These are phyloP conservation scores for Drosophila busckii DNA, from an alignment of 1,140 invertebrate species.

Conservation along the genomic window DNA sequence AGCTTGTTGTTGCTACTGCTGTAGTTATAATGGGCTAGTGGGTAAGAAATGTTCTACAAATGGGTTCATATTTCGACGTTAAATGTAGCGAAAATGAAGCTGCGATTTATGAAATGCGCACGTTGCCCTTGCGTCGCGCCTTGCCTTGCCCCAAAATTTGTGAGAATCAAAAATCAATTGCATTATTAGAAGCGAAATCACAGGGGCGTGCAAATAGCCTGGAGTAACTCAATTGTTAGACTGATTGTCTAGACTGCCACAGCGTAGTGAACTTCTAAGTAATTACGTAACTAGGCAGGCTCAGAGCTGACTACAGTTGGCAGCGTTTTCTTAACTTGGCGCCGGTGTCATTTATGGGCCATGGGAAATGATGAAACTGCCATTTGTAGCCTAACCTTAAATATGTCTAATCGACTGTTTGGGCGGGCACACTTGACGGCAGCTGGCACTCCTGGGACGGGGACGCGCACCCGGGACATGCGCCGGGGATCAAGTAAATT, in stretches of 20 bases:
- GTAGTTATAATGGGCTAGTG: conserved; percentile 69
- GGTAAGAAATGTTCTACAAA: conserved; percentile 65
- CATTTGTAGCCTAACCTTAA: conserved; percentile 51
- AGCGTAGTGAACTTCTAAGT: no score
- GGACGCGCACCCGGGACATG: conserved; percentile 3
- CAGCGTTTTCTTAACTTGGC: conserved; percentile 36
- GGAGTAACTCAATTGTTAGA: conserved; percentile 31
- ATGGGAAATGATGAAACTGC: conserved; percentile 59
- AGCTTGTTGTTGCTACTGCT: conserved; percentile 30
- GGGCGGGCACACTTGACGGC: conserved; percentile 63
- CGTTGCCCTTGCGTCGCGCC: conserved; percentile 50
- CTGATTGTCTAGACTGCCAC: conserved; percentile 26
- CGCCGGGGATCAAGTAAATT: conserved; percentile 75
- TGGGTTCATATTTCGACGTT: conserved; percentile 77
- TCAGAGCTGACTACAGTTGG: no score
- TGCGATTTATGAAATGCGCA: conserved; percentile 70
- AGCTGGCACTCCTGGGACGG: conserved; percentile 8
- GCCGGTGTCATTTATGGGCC: conserved; percentile 56
- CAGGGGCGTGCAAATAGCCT: conserved; percentile 27
- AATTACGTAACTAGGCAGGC: no score
- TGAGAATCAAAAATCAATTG: conserved; percentile 71
- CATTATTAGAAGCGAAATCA: conserved; percentile 66
- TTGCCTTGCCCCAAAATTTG: conserved; percentile 14
- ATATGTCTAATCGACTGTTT: conserved; percentile 67
- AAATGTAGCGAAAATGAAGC: conserved; percentile 77